A percentile compares a stretch with the other conserved stretches of the same genome.
These are phyloP conservation scores for Brachionus koreanus DNA, from an alignment of 1,140 invertebrate genomes.

Conservation along the genomic window DNA sequence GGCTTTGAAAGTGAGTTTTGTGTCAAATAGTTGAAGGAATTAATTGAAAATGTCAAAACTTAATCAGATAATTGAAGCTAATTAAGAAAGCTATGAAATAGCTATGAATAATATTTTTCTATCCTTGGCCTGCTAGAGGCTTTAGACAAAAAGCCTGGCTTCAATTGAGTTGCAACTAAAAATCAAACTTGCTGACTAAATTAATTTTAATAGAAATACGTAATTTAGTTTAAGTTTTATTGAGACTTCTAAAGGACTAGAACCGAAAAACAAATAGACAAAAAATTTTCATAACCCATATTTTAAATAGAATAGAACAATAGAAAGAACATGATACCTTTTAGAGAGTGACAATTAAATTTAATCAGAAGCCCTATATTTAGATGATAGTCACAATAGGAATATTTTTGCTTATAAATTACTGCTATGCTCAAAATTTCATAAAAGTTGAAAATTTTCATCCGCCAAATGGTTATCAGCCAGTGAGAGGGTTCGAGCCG, in stretches of 20 bases:
- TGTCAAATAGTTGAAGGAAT: background rate
- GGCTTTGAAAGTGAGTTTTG: background rate
- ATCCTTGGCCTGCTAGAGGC: background rate
- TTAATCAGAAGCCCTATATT: background rate
- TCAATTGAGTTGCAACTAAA: no score
- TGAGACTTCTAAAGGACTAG: background rate
- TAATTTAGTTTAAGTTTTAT: background rate
- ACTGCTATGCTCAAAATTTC: background rate
- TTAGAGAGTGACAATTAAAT: background rate
- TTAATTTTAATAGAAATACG: background rate
- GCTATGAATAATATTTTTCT: background rate
- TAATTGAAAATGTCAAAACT: background rate
- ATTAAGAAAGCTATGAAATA: background rate
- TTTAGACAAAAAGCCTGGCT: background rate
- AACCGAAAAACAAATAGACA: background rate
- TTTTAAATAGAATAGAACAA: constrained; percentile 1
- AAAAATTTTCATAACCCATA: background rate
- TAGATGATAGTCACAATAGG: constrained; percentile 4
- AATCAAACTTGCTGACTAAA: background rate
- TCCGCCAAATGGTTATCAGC: constrained; percentile 34
- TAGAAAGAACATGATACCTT: background rate
- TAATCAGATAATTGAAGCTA: no score
- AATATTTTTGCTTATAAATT: background rate
- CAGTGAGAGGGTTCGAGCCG: constrained; percentile 33
- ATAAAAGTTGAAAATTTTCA: constrained; percentile 24